Evolutionary conservation across 2,797 vertebrate species (phyloP), one percentile per base, ranked within the genome.

Genomic region (Atherinosoma microstoma): DNA sequence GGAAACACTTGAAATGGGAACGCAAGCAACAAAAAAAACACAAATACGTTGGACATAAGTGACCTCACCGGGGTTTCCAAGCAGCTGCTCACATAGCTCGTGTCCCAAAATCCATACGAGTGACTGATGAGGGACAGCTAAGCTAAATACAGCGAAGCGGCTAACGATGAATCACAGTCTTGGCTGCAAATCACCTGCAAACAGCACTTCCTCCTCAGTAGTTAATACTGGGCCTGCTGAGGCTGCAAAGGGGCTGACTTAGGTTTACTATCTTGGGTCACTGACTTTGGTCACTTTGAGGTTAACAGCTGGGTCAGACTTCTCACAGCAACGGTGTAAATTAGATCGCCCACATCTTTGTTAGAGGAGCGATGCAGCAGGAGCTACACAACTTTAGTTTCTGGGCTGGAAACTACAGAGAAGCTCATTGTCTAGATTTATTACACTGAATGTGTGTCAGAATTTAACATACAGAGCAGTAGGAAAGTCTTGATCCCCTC

Each of bases 131-230:
- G 24, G n/a, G 53, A 45, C 67, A 36, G 56, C 59, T 3, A n/a
- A 64, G 72, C 24, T 70, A 77, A 79, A 86, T 20, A 67, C 64
- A 72, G 20, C 18, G 7, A 30, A 70, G 70, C 35, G 75, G 51
- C 72, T 72, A 84, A 76, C 47, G 67, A 84, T 89, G 64, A 67
- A 78, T 86, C 84, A 80, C 47, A 70, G 73, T 27, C 58, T 61
- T n/a, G 47, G 59, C 70, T 68, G 6, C 27, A 53, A 34, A 78
- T 73, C 45, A 12, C 30, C 56, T 64, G 36, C 8, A 18, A 62
- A 22, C 70, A 58, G 63, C 13, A 15, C 32, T 70, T 64, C 11
- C 8, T 40, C 18, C 40, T 76, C 61, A n/a, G 35, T 45, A 35
- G 54, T 54, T 74, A 35, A 72, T 62, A 40, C n/a, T 3, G 32